Percentiles rank a stretch among this genome's conserved stretches.
Conservation (phyloP, 1,140 invertebrate genomes). For the Oncopeltus fasciatus region DNA sequence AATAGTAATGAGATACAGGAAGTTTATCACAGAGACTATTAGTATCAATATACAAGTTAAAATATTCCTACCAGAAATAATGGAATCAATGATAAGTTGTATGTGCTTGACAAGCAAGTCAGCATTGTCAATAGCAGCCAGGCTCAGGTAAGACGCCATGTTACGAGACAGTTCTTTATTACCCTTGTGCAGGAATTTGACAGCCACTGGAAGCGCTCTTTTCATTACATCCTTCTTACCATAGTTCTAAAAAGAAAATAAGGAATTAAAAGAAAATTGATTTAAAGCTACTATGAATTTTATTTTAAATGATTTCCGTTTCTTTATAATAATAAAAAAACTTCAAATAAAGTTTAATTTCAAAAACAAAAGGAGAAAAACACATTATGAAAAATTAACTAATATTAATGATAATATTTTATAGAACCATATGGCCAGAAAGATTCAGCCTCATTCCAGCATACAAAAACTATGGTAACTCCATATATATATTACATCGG, state of each 20-base stretch:
- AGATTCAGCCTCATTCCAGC: too few species aligned
- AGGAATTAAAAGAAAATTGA: slow-evolving; percentile 16
- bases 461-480: too few species aligned
- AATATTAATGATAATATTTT: too few species aligned
- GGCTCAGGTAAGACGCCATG: slow-evolving; percentile 77
- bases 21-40: neutral
- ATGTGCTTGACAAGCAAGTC: slow-evolving; percentile 70
- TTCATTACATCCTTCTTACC: slow-evolving; percentile 78
- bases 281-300: neutral
- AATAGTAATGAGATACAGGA: neutral
- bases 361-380: too few species aligned
- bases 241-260: slow-evolving; percentile 53
- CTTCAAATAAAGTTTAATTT: neutral
- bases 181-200: slow-evolving; percentile 79
- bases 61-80: slow-evolving; percentile 52
- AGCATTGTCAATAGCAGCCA: slow-evolving; percentile 84
- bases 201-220: slow-evolving; percentile 71
- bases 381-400: too few species aligned
- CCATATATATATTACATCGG: too few species aligned
- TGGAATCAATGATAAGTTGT: slow-evolving; percentile 75
- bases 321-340: neutral
- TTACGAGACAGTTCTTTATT: slow-evolving; percentile 77
- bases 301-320: neutral
- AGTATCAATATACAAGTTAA: neutral
- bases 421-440: too few species aligned